These are phyloP conservation scores for Sminthopsis crassicaudata DNA, from an alignment of 2,113 vertebrate genomes.

Conservation along the genomic window DNA sequence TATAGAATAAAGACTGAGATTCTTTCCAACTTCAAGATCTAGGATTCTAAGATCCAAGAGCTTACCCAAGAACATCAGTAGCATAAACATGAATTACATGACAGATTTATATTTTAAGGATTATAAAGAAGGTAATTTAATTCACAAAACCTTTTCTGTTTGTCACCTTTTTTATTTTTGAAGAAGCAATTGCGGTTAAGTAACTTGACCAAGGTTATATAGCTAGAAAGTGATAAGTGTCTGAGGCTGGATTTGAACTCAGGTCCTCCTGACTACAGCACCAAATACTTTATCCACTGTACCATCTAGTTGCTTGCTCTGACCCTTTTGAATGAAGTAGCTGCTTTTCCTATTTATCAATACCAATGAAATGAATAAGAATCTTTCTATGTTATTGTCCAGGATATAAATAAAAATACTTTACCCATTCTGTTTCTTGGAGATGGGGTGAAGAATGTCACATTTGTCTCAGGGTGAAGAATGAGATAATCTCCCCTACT, in stretches of 20 bases:
- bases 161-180: background rate
- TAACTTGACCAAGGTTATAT: too few relatives aligned
- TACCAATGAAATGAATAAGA: background rate
- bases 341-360: background rate
- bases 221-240: too few relatives aligned
- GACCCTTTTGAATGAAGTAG: background rate
- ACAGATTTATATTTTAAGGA: background rate
- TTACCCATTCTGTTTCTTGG: conserved; percentile 41
- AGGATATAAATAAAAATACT: background rate
- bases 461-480: conserved; percentile 40
- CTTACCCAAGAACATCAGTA: background rate
- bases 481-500: background rate
- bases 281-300: too few relatives aligned
- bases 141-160: background rate
- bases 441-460: background rate
- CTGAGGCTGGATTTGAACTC: too few relatives aligned
- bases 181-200: too few relatives aligned
- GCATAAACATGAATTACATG: background rate
- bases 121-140: background rate
- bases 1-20: background rate
- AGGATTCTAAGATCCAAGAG: background rate
- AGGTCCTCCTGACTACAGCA: too few relatives aligned
- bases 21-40: background rate
- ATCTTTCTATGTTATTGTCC: conserved; percentile 14
- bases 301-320: background rate